Conservation (phyloP, 2,113 vertebrate species). For the Agapornis roseicollis region DNA sequence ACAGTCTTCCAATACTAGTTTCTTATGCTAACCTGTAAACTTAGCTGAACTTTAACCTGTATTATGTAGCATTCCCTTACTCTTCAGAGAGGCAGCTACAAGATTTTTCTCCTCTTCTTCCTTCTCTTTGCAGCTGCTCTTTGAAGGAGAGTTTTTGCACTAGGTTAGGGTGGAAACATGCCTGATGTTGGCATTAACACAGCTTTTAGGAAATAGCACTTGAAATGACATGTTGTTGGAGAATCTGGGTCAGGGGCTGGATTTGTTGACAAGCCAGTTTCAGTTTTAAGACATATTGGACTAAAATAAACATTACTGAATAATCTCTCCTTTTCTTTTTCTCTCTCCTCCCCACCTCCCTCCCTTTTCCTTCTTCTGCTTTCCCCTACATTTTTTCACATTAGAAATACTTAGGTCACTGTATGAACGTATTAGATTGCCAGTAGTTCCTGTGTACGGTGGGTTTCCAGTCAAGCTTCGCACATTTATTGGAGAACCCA, state of each 20-base stretch:
- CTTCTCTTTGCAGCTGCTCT: background rate
- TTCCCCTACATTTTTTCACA: background rate
- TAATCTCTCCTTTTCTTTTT: background rate
- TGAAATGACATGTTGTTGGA: background rate
- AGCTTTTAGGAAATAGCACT: background rate
- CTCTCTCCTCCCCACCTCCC: background rate
- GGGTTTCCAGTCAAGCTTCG: conserved; percentile 95
- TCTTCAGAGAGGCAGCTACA: background rate
- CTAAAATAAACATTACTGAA: background rate
- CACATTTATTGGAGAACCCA: conserved; percentile 93
- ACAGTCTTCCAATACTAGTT: background rate
- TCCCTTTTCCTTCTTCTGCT: background rate
- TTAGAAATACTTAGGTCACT: conserved; percentile 83
- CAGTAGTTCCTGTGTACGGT: conserved; percentile 89
- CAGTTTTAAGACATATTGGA: background rate
- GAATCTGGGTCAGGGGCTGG: background rate
- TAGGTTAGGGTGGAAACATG: conserved; percentile 6
- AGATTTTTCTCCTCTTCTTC: background rate
- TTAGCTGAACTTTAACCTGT: background rate
- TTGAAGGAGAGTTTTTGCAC: background rate
- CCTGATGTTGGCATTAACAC: background rate
- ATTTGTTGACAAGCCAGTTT: background rate
- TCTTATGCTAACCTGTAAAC: background rate
- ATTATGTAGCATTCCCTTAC: background rate
- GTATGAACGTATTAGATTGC: conserved; percentile 87